These are phyloP conservation scores for Phorcus lineatus DNA, from an alignment of 2,888 invertebrate genomes.

Conservation along the genomic window DNA sequence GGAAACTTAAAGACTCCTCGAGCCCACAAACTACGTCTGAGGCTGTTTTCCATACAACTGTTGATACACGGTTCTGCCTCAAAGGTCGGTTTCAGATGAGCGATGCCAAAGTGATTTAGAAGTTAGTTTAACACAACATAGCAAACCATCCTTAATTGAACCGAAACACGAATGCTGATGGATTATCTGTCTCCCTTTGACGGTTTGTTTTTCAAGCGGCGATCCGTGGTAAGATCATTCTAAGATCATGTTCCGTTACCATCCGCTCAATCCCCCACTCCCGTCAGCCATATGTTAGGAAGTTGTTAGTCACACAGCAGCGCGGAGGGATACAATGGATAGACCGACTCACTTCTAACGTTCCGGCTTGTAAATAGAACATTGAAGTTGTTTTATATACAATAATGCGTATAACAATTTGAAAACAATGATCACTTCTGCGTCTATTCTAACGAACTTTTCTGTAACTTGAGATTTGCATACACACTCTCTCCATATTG, in stretches of 20 bases:
- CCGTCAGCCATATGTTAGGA: not conserved
- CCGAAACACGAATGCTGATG: not conserved
- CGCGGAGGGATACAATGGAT: not conserved
- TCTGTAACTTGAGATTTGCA: no score
- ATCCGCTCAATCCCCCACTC: not conserved
- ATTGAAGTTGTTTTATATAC: not conserved
- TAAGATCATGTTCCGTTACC: not conserved
- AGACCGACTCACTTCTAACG: not conserved
- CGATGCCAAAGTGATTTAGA: not conserved
- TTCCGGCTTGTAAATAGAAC: not conserved
- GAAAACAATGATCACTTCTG: no score
- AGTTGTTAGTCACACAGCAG: constrained; percentile 10
- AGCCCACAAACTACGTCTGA: not conserved
- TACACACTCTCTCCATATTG: no score
- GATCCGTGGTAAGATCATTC: not conserved
- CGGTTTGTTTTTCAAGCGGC: not conserved
- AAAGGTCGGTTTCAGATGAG: not conserved
- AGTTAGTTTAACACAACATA: not conserved
- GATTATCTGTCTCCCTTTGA: not conserved
- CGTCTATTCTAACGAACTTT: no score
- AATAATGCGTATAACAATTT: no score
- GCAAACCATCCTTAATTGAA: not conserved
- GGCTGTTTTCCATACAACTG: not conserved
- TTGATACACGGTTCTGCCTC: not conserved
- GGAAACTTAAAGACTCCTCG: not conserved